Evolutionary conservation across 2,797 vertebrate species (phyloP).

Genomic region (Cryptoblepharus egeriae): DNA sequence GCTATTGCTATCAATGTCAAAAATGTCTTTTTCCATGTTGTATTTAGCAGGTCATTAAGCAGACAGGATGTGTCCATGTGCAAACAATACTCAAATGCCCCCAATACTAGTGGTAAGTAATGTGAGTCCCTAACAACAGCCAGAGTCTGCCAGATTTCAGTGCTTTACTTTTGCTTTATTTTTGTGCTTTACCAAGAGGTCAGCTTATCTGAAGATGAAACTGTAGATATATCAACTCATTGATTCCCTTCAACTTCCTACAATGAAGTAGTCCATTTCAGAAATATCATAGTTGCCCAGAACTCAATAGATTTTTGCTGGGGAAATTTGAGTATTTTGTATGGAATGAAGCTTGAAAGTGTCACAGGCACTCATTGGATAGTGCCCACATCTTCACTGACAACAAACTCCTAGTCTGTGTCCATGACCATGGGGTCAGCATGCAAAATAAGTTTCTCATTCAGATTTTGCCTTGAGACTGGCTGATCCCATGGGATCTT

Average conservation of each 20-base stretch:
- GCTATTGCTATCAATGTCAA: neutral
- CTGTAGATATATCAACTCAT: neutral
- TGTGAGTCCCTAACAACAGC: neutral
- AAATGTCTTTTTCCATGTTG: neutral
- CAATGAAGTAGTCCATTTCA: neutral
- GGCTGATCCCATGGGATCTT: neutral
- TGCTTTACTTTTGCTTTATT: neutral
- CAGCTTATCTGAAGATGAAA: neutral
- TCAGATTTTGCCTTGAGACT: neutral
- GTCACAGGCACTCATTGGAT: neutral
- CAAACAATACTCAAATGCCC: neutral
- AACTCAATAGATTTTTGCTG: neutral
- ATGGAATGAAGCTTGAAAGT: neutral
- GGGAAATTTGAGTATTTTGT: neutral
- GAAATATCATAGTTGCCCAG: neutral
- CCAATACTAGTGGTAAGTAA: neutral
- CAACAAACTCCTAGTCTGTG: neutral
- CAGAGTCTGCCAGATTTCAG: neutral
- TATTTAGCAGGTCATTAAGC: neutral
- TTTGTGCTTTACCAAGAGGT: neutral
- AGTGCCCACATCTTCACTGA: neutral
- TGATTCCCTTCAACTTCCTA: neutral
- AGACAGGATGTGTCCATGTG: neutral
- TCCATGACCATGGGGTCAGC: neutral
- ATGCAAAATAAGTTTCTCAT: neutral